Evolutionary conservation across 2,113 vertebrate species (phyloP).

Genomic region (Monarcha castaneiventris): DNA sequence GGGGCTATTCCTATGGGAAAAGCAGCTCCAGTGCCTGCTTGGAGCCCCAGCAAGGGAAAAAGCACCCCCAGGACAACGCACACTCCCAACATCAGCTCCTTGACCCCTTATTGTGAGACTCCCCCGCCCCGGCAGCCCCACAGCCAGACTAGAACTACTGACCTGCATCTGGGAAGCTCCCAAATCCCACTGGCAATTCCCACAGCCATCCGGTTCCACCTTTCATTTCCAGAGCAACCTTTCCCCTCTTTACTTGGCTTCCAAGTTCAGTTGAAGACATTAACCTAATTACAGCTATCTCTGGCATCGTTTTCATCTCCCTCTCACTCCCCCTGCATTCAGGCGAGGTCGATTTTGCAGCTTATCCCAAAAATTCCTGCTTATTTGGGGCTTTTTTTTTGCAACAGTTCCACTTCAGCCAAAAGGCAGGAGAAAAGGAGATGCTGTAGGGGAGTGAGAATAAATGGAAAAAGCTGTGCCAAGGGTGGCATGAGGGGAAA

Average conservation of each 20-base stretch:
- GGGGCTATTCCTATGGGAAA: neutral
- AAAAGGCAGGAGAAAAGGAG: neutral
- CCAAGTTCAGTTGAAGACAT: conserved; percentile 35
- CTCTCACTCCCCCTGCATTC: neutral
- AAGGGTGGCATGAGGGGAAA: neutral
- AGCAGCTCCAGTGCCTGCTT: neutral
- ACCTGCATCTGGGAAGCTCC: neutral
- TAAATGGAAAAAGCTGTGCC: neutral
- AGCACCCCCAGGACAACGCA: neutral
- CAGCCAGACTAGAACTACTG: rapidly evolving
- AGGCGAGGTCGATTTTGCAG: neutral
- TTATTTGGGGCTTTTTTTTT: neutral
- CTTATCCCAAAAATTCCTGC: neutral
- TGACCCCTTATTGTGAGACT: rapidly evolving
- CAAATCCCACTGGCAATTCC: neutral
- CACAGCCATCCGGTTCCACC: neutral
- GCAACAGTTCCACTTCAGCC: neutral
- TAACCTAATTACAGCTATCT: conserved; percentile 1
- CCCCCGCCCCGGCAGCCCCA: neutral
- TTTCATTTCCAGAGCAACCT: conserved; percentile 15
- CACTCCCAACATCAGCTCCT: rapidly evolving
- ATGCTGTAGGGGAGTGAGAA: neutral
- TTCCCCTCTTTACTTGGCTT: conserved; percentile 1
- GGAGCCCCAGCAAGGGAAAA: neutral
- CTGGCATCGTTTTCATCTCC: neutral